Evolutionary conservation across 2,797 vertebrate species (phyloP).

Genomic region (Spizella passerina): DNA sequence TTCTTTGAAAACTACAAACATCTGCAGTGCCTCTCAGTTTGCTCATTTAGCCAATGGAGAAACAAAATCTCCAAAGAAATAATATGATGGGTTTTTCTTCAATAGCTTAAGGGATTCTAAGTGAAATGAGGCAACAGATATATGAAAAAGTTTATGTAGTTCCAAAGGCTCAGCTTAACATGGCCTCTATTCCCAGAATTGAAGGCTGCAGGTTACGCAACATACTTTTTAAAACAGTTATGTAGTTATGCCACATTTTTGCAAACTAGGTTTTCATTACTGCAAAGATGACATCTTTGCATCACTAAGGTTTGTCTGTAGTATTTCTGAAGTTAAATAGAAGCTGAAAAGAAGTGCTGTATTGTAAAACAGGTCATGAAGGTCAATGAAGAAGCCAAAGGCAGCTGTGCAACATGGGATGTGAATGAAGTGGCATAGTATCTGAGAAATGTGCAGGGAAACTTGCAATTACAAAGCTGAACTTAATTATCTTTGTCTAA

Average conservation of each 20-base stretch:
- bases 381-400: neutral
- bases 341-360: neutral
- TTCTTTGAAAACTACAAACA: neutral
- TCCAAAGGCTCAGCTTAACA: neutral
- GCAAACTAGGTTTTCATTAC: neutral
- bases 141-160: neutral
- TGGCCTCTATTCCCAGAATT: neutral
- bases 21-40: neutral
- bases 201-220: neutral
- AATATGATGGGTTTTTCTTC: neutral
- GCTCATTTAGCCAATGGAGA: neutral
- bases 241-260: neutral
- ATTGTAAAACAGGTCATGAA: neutral
- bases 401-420: neutral
- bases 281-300: neutral
- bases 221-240: neutral
- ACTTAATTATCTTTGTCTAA: constrained; percentile 18
- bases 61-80: neutral
- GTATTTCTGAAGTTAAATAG: neutral
- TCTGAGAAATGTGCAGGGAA: constrained; percentile 8
- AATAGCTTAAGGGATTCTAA: neutral
- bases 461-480: neutral
- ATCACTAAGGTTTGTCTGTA: neutral
- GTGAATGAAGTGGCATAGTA: neutral
- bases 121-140: neutral